Conservation (phyloP, 2,888 invertebrate genomes). For the Petrolisthes manimaculis region DNA sequence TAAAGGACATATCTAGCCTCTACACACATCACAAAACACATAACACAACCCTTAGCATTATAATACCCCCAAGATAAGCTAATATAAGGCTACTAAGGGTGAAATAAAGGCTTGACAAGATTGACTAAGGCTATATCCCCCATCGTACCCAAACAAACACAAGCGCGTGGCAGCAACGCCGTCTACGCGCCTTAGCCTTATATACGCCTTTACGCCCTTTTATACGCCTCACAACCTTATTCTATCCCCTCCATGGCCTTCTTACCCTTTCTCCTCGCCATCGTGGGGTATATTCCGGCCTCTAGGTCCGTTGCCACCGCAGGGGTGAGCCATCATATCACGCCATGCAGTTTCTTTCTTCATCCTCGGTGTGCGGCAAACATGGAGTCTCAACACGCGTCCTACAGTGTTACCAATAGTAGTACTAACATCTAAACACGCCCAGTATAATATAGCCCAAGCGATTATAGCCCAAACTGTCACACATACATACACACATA, state of each 20-base stretch:
- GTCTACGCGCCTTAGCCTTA: conserved; percentile 49
- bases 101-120: neutral
- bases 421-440: neutral
- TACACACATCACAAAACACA: neutral
- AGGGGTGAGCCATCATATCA: conserved; percentile 65
- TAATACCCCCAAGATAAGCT: too few species aligned
- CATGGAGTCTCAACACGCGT: conserved; percentile 63
- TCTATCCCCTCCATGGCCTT: neutral
- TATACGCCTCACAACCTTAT: neutral
- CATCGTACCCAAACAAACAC: conserved; percentile 56
- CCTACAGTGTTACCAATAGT: conserved; percentile 39
- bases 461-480: too few species aligned
- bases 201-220: conserved; percentile 12
- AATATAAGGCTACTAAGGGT: too few species aligned
- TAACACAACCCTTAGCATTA: neutral
- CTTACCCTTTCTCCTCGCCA: conserved; percentile 66
- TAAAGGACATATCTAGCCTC: too few species aligned
- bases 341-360: conserved; percentile 66
- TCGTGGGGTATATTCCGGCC: conserved; percentile 65
- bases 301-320: conserved; percentile 62
- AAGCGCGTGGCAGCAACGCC: conserved; percentile 50
- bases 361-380: conserved; percentile 50
- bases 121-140: neutral
- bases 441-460: neutral
- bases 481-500: too few species aligned